Conservation (phyloP, 1,140 invertebrate genomes). For the Drosophila sturtevanti region DNA sequence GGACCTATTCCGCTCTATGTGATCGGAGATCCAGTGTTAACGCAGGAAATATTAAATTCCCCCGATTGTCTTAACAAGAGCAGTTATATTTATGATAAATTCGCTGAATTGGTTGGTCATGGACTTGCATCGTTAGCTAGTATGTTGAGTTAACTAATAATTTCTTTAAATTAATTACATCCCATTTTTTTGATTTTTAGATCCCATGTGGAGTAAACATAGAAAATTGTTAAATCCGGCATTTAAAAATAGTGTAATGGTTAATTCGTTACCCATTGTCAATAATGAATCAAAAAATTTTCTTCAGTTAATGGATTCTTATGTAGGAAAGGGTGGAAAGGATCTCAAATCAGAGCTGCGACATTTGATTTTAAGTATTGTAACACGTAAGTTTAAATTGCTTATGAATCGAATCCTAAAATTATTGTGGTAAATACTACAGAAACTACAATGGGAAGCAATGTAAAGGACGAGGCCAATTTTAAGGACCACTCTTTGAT, state of each 20-base stretch:
- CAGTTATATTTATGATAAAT: not conserved
- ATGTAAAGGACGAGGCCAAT: slow-evolving; percentile 23
- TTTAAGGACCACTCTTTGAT: not conserved
- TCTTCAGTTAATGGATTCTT: slow-evolving; percentile 28
- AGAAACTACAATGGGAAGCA: slow-evolving; percentile 62
- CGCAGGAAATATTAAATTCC: slow-evolving; percentile 52
- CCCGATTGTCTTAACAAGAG: slow-evolving; percentile 45
- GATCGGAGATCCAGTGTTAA: slow-evolving; percentile 47
- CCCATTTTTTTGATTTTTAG: slow-evolving; percentile 13
- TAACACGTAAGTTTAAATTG: slow-evolving; percentile 39
- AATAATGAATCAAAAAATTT: slow-evolving; percentile 45
- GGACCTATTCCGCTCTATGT: slow-evolving; percentile 42
- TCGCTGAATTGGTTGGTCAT: slow-evolving; percentile 26
- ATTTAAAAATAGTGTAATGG: slow-evolving; percentile 51
- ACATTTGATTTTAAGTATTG: slow-evolving; percentile 43
- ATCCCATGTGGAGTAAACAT: slow-evolving; percentile 46
- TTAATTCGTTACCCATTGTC: slow-evolving; percentile 59
- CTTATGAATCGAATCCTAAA: no score
- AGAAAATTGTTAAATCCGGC: slow-evolving; percentile 55
- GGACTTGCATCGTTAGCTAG: slow-evolving; percentile 48
- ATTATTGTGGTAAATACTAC: no score
- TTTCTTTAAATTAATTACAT: not conserved
- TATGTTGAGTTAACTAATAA: slow-evolving; percentile 30
- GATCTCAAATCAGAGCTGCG: slow-evolving; percentile 35
- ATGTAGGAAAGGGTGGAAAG: slow-evolving; percentile 20